Percentiles rank a stretch among this genome's conserved stretches.
Conservation (phyloP, 2,888 invertebrate genomes). For the Idaea dimidiata region DNA sequence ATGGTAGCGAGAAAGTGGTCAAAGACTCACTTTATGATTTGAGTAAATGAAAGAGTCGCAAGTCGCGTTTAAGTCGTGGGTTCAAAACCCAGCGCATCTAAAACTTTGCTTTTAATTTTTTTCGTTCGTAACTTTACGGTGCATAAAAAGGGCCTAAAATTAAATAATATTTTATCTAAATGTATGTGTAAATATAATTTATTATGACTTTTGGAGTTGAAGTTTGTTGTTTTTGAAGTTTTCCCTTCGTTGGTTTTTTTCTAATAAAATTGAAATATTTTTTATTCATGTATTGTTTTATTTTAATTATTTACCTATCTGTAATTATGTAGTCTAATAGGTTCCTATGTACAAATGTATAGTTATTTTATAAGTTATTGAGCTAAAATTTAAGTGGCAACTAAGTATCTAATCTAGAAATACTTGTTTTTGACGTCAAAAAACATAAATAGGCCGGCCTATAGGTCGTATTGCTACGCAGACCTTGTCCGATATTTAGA, state of each 20-base stretch:
- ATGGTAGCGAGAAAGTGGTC: too few relatives aligned
- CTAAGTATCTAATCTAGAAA: too few relatives aligned
- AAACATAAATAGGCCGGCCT: too few relatives aligned
- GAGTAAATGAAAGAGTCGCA: too few relatives aligned
- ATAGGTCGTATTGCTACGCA: too few relatives aligned
- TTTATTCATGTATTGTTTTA: slow-evolving; percentile 31
- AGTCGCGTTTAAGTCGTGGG: neutral
- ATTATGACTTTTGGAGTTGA: slow-evolving; percentile 48
- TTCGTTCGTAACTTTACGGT: slow-evolving; percentile 6
- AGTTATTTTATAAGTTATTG: too few relatives aligned
- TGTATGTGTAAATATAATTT: slow-evolving; percentile 47
- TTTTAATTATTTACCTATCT: slow-evolving; percentile 4
- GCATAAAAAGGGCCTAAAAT: slow-evolving; percentile 32
- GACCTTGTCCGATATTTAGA: too few relatives aligned
- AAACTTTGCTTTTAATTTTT: neutral
- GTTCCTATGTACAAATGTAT: too few relatives aligned
- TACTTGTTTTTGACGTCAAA: too few relatives aligned
- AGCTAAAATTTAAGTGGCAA: too few relatives aligned
- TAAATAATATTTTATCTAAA: slow-evolving; percentile 27
- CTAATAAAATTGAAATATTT: slow-evolving; percentile 52
- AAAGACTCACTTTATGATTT: too few relatives aligned
- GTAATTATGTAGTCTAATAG: too few relatives aligned
- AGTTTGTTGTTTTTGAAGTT: slow-evolving; percentile 55
- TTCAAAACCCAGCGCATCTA: neutral
- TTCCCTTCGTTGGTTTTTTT: slow-evolving; percentile 55